Conservation (phyloP, 2,113 vertebrate species). For the Pedetes capensis region DNA sequence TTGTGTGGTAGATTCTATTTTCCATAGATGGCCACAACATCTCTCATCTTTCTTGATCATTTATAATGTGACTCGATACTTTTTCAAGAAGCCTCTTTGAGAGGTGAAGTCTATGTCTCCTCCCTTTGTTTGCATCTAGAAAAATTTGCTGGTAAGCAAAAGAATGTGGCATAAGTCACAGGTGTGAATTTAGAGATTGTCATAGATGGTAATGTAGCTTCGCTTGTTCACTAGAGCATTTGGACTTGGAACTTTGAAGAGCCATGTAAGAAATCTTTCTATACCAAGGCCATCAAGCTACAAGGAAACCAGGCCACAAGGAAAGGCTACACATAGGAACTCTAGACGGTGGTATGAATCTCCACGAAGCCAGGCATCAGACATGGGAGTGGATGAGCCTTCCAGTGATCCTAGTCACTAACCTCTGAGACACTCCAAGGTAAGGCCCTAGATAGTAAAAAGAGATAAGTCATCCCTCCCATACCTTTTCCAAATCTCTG, state of each 20-base stretch:
- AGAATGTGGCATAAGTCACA: neutral
- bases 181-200: neutral
- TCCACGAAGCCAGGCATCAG: neutral
- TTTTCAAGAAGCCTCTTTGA: neutral
- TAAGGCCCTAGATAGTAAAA: neutral
- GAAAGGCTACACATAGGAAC: neutral
- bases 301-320: neutral
- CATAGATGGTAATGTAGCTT: neutral
- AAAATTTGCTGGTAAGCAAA: neutral
- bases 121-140: slow-evolving; percentile 22
- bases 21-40: neutral
- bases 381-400: neutral
- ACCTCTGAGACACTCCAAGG: neutral
- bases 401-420: neutral
- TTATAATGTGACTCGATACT: neutral
- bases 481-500: neutral
- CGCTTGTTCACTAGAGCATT: neutral
- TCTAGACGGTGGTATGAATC: neutral
- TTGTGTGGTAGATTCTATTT: neutral
- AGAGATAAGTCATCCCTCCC: neutral
- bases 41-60: neutral
- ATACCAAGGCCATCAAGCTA: neutral
- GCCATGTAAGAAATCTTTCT: neutral
- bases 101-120: neutral
- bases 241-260: neutral